Evolutionary conservation across 1,140 invertebrate genomes (phyloP).

Genomic region (Rhagoletis zephyria): DNA sequence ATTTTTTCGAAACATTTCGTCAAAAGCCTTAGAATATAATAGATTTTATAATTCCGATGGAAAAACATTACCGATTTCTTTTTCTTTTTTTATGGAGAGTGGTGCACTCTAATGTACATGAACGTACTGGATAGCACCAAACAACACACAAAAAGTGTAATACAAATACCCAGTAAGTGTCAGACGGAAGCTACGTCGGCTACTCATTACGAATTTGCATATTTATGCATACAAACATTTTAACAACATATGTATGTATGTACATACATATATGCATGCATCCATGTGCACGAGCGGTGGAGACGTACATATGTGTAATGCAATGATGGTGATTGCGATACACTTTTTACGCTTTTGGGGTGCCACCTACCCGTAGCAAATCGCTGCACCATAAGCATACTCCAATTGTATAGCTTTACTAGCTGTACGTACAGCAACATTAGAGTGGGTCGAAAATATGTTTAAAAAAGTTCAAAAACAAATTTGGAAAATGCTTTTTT

Average conservation of each 20-base stretch:
- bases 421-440: neutral
- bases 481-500: too few species aligned
- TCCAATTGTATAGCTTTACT: neutral
- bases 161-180: constrained; percentile 5
- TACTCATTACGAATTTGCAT: constrained; percentile 17
- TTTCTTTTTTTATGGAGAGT: too few species aligned
- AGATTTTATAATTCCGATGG: too few species aligned
- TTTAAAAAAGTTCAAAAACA: too few species aligned
- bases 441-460: too few species aligned
- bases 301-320: neutral
- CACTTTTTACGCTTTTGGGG: constrained; percentile 32
- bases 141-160: neutral
- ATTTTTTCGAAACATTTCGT: too few species aligned
- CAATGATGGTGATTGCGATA: constrained; percentile 4
- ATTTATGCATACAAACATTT: neutral
- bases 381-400: neutral
- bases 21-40: too few species aligned
- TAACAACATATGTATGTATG: neutral
- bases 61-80: too few species aligned
- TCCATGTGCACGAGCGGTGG: neutral
- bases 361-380: constrained; percentile 12
- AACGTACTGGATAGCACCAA: neutral
- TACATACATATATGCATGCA: neutral
- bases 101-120: too few species aligned
- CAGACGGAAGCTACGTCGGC: neutral